These are phyloP conservation scores for Cephalotes varians DNA, from an alignment of 2,888 invertebrate genomes.

Conservation along the genomic window DNA sequence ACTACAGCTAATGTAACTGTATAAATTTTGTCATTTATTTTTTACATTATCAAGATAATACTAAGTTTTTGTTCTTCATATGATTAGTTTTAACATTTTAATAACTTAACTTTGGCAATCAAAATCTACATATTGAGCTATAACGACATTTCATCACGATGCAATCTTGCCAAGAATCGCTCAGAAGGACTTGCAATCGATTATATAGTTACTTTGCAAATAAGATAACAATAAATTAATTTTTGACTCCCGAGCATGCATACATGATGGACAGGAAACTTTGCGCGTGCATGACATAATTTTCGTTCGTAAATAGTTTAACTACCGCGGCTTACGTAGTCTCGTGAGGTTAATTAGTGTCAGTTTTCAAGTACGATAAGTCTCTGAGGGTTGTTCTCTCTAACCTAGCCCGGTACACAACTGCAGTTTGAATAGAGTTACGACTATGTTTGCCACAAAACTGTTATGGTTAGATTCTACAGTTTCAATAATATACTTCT, in stretches of 20 bases:
- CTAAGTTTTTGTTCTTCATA: background rate
- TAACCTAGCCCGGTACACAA: constrained; percentile 60
- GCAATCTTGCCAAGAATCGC: background rate
- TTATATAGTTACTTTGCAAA: background rate
- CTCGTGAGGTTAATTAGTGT: constrained; percentile 72
- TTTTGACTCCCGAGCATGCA: constrained; percentile 31
- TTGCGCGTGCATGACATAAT: constrained; percentile 56
- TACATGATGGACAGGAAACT: constrained; percentile 54
- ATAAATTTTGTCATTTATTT: background rate
- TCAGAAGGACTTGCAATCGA: background rate
- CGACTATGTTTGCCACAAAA: constrained; percentile 68
- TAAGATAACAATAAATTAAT: constrained; percentile 42
- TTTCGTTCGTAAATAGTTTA: constrained; percentile 69
- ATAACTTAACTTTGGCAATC: background rate
- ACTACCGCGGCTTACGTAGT: constrained; percentile 63
- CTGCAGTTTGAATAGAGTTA: constrained; percentile 75
- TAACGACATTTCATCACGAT: background rate
- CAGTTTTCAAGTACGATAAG: constrained; percentile 76
- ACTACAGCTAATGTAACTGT: background rate
- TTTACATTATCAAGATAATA: background rate
- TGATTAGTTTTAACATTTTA: background rate
- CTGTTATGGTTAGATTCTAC: constrained; percentile 62
- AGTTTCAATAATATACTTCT: constrained; percentile 67
- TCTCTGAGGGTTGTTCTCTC: constrained; percentile 67
- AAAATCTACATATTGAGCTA: background rate